Conservation (phyloP, 2,888 invertebrate genomes). For the Gasteruption jaculator region DNA sequence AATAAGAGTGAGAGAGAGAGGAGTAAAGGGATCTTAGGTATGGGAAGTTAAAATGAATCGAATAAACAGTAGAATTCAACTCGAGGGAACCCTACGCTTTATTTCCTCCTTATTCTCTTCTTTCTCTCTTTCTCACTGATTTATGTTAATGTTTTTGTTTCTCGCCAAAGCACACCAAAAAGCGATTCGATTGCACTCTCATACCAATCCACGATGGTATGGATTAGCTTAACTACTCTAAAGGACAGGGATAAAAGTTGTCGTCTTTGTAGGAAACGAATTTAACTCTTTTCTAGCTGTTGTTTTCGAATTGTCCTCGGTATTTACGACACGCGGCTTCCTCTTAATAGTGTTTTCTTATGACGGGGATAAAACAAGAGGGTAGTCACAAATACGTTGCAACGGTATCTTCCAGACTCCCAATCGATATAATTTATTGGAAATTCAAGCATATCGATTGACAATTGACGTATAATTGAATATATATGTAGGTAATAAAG, state of each 20-base stretch:
- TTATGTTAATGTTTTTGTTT: slow-evolving; percentile 53
- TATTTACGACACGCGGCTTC: too few relatives aligned
- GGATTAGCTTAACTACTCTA: slow-evolving; percentile 50
- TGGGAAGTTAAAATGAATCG: slow-evolving; percentile 37
- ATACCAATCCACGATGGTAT: slow-evolving; percentile 38
- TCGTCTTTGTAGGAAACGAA: too few relatives aligned
- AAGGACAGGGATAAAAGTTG: slow-evolving; percentile 50
- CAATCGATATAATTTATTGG: too few relatives aligned
- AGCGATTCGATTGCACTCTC: slow-evolving; percentile 37
- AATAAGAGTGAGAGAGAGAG: slow-evolving; percentile 23
- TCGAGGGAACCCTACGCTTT: slow-evolving; percentile 4
- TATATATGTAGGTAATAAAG: too few relatives aligned
- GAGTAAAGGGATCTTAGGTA: slow-evolving; percentile 22
- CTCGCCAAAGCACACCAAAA: slow-evolving; percentile 48
- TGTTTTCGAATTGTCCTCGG: too few relatives aligned
- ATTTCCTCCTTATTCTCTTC: slow-evolving; percentile 1
- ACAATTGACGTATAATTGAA: too few relatives aligned
- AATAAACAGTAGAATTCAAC: slow-evolving; percentile 42
- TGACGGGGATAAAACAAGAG: too few relatives aligned
- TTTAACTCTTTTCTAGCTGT: too few relatives aligned
- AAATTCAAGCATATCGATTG: too few relatives aligned
- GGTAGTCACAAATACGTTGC: too few relatives aligned
- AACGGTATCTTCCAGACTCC: too few relatives aligned
- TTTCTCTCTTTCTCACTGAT: slow-evolving; percentile 39
- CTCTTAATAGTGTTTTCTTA: too few relatives aligned